Conservation (phyloP, 2,797 vertebrate genomes). For the Parauchenoglanis ngamensis region DNA sequence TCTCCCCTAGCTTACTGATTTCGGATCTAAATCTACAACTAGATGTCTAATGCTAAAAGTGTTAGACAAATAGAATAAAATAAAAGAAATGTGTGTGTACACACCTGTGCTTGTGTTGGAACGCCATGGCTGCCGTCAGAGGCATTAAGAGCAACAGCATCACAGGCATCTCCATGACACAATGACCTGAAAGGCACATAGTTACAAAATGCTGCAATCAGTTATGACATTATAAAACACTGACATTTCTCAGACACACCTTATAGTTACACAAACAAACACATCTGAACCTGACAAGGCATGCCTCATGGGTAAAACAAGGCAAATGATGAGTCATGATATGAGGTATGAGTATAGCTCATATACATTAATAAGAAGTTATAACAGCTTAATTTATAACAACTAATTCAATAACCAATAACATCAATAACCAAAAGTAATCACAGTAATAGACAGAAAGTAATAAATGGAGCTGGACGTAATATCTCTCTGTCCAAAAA, state of each 20-base stretch:
- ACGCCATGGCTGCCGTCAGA: slow-evolving; percentile 62
- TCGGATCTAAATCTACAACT: background rate
- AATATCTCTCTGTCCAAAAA: background rate
- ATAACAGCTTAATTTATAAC: background rate
- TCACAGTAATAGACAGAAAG: background rate
- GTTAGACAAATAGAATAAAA: background rate
- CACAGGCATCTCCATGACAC: slow-evolving; percentile 71
- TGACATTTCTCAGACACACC: background rate
- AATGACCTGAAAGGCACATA: slow-evolving; percentile 56
- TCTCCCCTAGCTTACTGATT: background rate
- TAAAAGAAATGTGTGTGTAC: background rate
- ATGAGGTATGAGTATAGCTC: background rate
- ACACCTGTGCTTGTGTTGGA: slow-evolving; percentile 56
- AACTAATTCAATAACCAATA: background rate
- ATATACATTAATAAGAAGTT: background rate
- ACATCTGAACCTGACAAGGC: background rate
- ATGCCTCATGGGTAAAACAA: background rate
- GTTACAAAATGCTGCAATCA: background rate
- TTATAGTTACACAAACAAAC: background rate
- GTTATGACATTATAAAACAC: background rate
- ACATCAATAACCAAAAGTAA: background rate
- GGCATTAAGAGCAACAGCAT: slow-evolving; percentile 69
- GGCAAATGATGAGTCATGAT: background rate
- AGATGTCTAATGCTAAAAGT: background rate
- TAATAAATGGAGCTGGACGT: background rate